A percentile compares a stretch with the other conserved stretches of the same genome.
phyloP scores from a whole-genome alignment of 2,797 vertebrate genomes.

The Poeciliopsis paucimaculata region DNA sequence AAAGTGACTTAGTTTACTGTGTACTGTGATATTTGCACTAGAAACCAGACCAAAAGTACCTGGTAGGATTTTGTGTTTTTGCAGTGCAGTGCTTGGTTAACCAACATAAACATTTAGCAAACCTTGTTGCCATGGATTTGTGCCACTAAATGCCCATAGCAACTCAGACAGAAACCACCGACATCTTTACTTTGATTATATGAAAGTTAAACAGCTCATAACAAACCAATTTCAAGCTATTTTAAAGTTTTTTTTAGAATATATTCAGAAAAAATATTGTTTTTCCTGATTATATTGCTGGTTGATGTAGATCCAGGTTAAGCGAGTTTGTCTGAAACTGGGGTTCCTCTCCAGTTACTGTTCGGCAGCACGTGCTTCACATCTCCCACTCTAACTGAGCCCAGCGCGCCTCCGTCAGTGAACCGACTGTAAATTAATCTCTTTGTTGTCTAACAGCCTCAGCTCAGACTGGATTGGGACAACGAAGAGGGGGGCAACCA shows the following conservation, averaged over 20 bases:
- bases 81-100: conserved; percentile 30
- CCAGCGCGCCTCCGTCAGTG: conserved; percentile 53
- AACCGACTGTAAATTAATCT: conserved; percentile 64
- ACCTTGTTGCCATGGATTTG: conserved; percentile 69
- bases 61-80: too few species aligned
- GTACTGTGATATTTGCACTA: too few species aligned
- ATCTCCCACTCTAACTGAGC: conserved; percentile 54
- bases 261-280: conserved; percentile 1
- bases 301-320: neutral
- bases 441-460: conserved; percentile 70
- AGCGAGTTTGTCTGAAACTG: conserved; percentile 44
- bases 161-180: conserved; percentile 54
- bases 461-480: conserved; percentile 32
- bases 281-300: neutral
- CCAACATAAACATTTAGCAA: conserved; percentile 59
- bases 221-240: conserved; percentile 27
- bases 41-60: too few species aligned
- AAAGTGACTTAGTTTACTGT: too few species aligned
- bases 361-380: conserved; percentile 58
- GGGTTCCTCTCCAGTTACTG: conserved; percentile 64
- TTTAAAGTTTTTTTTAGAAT: conserved; percentile 22
- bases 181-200: conserved; percentile 55
- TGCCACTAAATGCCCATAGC: conserved; percentile 48
- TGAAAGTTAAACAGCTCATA: conserved; percentile 53
- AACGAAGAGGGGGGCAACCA: conserved; percentile 36